Evolutionary conservation across 2,888 invertebrate genomes (phyloP).

Genomic region (Meiosimyza platycephala): DNA sequence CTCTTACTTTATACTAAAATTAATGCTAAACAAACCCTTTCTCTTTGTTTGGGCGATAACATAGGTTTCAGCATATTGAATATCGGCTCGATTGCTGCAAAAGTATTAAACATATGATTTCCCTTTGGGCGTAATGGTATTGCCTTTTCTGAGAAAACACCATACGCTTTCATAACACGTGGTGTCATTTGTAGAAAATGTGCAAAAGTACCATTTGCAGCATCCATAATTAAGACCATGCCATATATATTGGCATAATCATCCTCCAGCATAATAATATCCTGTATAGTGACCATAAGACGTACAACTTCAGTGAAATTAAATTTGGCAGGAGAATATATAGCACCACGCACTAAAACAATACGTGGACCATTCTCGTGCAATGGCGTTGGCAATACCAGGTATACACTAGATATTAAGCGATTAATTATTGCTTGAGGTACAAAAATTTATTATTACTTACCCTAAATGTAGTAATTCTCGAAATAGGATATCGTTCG

Average conservation of each 20-base stretch:
- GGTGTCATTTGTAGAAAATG: constrained; percentile 72
- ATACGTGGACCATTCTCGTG: constrained; percentile 68
- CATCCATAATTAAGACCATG: constrained; percentile 69
- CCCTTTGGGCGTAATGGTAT: constrained; percentile 72
- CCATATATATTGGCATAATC: constrained; percentile 71
- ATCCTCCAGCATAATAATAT: constrained; percentile 71
- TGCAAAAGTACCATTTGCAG: constrained; percentile 68
- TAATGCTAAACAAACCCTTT: constrained; percentile 68
- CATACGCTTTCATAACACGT: constrained; percentile 71
- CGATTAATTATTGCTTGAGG: not conserved
- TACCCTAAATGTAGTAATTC: constrained; percentile 51
- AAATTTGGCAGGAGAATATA: constrained; percentile 66
- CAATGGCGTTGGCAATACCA: constrained; percentile 53
- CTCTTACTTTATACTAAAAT: not conserved
- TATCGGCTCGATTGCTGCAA: constrained; percentile 71
- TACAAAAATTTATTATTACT: constrained; percentile 26
- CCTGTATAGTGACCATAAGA: constrained; percentile 70
- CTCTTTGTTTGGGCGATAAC: constrained; percentile 71
- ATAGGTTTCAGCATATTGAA: constrained; percentile 71
- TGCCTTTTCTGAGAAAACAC: constrained; percentile 70
- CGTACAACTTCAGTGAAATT: constrained; percentile 69
- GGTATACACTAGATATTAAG: constrained; percentile 37
- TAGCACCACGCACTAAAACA: constrained; percentile 68
- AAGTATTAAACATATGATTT: constrained; percentile 71
- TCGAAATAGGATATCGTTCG: constrained; percentile 47